Evolutionary conservation across 2,113 vertebrate species (phyloP).

Genomic region (Irena cyanogastra): DNA sequence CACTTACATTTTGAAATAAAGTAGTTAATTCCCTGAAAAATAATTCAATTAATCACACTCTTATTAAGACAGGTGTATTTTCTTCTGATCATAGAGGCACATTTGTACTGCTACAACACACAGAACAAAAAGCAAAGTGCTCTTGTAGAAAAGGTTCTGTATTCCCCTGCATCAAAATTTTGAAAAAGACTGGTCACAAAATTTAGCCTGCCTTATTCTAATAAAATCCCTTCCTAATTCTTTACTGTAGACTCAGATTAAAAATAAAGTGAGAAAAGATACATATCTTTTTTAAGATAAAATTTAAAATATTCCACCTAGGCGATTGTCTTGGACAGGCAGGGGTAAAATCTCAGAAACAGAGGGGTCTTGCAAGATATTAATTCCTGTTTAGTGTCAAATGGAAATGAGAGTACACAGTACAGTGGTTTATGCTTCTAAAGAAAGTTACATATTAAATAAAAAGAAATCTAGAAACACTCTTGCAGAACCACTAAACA

Average conservation of each 20-base stretch:
- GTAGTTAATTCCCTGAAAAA: constrained; percentile 32
- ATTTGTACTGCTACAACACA: not conserved
- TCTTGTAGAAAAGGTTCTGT: not conserved
- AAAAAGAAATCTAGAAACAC: not conserved
- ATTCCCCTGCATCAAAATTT: not conserved
- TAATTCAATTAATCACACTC: constrained; percentile 42
- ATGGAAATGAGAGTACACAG: not conserved
- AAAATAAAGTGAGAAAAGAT: not conserved
- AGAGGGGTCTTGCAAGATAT: not conserved
- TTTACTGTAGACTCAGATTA: not conserved
- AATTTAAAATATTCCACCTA: not conserved
- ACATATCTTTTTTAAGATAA: too few relatives aligned
- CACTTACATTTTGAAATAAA: constrained; percentile 9
- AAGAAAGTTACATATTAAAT: not conserved
- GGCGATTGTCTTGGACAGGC: not conserved
- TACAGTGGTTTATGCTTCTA: not conserved
- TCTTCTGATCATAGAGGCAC: not conserved
- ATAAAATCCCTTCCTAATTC: not conserved
- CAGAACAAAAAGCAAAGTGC: not conserved
- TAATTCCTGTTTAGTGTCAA: not conserved
- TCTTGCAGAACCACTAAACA: not conserved
- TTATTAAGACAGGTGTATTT: not conserved
- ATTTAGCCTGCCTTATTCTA: not conserved
- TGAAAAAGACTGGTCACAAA: not conserved
- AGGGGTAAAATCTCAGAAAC: not conserved